Evolutionary conservation across 2,888 invertebrate genomes (phyloP).

Genomic region (Deroplatys truncata): DNA sequence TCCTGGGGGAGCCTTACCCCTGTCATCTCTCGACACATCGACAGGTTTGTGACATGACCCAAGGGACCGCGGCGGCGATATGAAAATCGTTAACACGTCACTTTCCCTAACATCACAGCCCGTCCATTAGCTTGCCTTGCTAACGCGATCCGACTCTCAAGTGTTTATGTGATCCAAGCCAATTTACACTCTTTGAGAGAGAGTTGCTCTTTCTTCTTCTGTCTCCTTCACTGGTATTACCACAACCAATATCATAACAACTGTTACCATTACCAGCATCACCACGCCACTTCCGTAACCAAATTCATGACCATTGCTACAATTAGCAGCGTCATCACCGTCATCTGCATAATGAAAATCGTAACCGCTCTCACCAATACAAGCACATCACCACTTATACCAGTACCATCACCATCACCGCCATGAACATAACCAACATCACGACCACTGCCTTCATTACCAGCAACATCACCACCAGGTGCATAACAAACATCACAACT

Average conservation of each 20-base stretch:
- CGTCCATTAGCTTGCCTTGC: not conserved
- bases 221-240: not conserved
- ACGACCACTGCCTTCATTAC: too few relatives aligned
- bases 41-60: not conserved
- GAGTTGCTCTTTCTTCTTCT: not conserved
- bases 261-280: not conserved
- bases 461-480: too few relatives aligned
- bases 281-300: not conserved
- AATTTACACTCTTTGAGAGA: too few relatives aligned
- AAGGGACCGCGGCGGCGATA: not conserved
- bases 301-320: not conserved
- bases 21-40: not conserved
- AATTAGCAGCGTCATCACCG: not conserved
- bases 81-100: not conserved
- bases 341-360: not conserved
- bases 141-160: not conserved
- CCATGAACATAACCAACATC: too few relatives aligned
- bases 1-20: not conserved
- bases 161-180: not conserved
- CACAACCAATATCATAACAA: not conserved
- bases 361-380: not conserved
- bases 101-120: not conserved
- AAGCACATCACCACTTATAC: not conserved
- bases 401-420: too few relatives aligned
- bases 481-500: too few relatives aligned